phyloP scores from a whole-genome alignment of 1,140 invertebrate species.

The Sminthurinus signatus region DNA sequence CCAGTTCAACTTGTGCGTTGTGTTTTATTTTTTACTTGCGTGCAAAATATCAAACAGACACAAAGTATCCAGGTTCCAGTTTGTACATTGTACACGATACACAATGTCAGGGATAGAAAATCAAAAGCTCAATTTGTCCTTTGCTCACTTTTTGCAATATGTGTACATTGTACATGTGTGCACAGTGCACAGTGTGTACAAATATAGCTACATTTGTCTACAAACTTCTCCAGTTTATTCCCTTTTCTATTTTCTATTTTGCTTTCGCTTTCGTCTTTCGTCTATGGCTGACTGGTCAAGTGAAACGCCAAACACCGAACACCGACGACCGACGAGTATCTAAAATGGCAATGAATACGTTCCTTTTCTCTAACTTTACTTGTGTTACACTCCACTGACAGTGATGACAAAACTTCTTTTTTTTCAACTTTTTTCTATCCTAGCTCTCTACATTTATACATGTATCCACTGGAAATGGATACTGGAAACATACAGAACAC shows the following conservation, averaged over 20 bases:
- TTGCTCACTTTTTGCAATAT: neutral
- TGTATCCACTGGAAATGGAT: too few relatives aligned
- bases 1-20: too few relatives aligned
- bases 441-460: too few relatives aligned
- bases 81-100: neutral
- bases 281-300: constrained; percentile 13
- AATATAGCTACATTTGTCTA: neutral
- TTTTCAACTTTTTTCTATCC: constrained; percentile 6
- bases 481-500: too few relatives aligned
- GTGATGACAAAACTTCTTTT: constrained; percentile 3
- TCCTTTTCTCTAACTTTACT: neutral
- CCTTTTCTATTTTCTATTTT: neutral
- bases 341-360: constrained; percentile 5
- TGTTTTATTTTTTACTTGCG: too few relatives aligned
- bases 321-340: too few relatives aligned
- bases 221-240: neutral
- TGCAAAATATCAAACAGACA: too few relatives aligned
- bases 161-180: neutral
- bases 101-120: too few relatives aligned
- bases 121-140: neutral
- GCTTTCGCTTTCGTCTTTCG: neutral
- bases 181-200: neutral
- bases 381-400: constrained; percentile 5
- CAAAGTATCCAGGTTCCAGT: too few relatives aligned
- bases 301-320: neutral